phyloP scores from a whole-genome alignment of 2,797 vertebrate species.

The Anableps anableps region DNA sequence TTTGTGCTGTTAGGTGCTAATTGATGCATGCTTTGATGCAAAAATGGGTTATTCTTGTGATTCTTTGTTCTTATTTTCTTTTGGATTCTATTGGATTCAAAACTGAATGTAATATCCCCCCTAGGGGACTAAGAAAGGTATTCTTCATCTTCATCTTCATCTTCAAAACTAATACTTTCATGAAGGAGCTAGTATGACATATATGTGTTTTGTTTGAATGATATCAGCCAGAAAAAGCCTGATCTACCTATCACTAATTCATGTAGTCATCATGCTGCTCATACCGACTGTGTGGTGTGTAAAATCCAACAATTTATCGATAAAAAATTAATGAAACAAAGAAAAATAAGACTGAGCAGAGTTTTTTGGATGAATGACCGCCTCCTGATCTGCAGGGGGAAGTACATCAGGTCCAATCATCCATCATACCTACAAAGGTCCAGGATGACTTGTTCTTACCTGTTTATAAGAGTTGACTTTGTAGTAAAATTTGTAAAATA shows the following conservation, averaged over 20 bases:
- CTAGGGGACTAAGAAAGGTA: no score
- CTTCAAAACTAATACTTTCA: background rate
- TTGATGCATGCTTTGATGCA: background rate
- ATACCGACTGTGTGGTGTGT: background rate
- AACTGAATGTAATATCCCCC: no score
- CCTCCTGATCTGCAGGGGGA: background rate
- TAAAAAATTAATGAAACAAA: conserved; percentile 14
- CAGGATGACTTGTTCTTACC: background rate
- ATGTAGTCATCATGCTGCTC: no score
- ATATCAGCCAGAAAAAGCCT: background rate
- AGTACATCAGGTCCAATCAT: background rate
- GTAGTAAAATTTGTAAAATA: conserved; percentile 4
- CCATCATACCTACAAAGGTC: background rate
- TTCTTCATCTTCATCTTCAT: no score
- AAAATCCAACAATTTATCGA: background rate
- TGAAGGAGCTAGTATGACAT: background rate
- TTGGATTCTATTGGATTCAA: no score
- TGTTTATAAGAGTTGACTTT: background rate
- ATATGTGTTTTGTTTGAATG: background rate
- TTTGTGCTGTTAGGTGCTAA: background rate
- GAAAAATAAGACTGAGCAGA: conserved; percentile 15
- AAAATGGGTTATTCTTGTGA: background rate
- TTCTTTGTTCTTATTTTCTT: background rate
- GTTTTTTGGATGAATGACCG: background rate
- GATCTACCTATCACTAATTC: background rate